Conservation (phyloP, 2,888 invertebrate genomes). For the Drosophila stalkeri region DNA sequence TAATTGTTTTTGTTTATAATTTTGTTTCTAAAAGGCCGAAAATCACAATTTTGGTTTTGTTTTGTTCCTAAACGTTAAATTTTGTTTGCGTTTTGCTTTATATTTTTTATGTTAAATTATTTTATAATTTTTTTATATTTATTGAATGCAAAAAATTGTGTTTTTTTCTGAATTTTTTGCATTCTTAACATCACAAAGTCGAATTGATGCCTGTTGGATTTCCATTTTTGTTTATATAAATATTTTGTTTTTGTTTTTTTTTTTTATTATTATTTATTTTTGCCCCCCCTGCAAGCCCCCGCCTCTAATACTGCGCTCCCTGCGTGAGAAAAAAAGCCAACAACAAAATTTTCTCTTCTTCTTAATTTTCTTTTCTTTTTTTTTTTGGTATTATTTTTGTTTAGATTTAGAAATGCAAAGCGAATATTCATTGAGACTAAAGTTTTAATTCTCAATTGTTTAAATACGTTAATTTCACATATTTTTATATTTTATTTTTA, state of each 20-base stretch:
- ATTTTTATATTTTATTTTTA: conserved; percentile 39
- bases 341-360: conserved; percentile 66
- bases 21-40: conserved; percentile 83
- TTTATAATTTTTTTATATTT: conserved; percentile 29
- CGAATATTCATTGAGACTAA: conserved; percentile 51
- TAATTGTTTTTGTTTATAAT: conserved; percentile 56
- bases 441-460: conserved; percentile 41
- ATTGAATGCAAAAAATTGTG: conserved; percentile 11
- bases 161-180: conserved; percentile 33
- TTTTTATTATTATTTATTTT: neutral
- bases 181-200: conserved; percentile 82
- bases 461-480: conserved; percentile 27
- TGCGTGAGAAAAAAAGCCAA: conserved; percentile 69
- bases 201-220: conserved; percentile 70
- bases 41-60: conserved; percentile 83
- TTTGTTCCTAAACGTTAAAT: conserved; percentile 82
- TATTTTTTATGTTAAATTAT: conserved; percentile 28
- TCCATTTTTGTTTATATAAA: conserved; percentile 16
- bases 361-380: neutral
- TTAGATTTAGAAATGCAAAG: conserved; percentile 53
- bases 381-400: conserved; percentile 40
- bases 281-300: conserved; percentile 4
- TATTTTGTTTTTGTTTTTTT: neutral
- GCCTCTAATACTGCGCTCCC: conserved; percentile 74
- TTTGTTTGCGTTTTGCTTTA: conserved; percentile 54